These are phyloP conservation scores for Galeopterus variegatus DNA, from an alignment of 2,113 vertebrate species.

Conservation along the genomic window DNA sequence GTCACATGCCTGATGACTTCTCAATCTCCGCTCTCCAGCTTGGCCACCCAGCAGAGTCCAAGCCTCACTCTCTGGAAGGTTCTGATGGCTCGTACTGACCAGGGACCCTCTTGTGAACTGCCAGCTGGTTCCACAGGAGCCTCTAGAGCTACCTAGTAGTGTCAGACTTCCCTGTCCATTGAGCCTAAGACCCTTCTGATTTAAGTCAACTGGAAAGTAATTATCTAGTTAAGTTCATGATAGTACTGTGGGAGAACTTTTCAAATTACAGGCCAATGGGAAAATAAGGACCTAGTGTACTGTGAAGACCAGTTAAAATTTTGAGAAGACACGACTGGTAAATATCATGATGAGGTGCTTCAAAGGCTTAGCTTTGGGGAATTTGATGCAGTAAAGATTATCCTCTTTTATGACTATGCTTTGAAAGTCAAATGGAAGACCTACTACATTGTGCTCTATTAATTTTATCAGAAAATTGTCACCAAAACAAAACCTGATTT, in stretches of 20 bases:
- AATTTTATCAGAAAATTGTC: conserved; percentile 13
- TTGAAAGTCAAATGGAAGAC: background rate
- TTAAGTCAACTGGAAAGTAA: background rate
- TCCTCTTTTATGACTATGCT: background rate
- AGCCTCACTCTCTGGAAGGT: background rate
- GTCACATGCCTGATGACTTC: background rate
- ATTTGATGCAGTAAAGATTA: background rate
- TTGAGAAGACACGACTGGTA: background rate
- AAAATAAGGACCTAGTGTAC: background rate
- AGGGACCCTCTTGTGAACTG: background rate
- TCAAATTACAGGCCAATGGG: background rate
- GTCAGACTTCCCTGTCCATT: background rate
- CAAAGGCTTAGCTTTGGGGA: background rate
- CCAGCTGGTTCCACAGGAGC: background rate
- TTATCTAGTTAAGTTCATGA: background rate
- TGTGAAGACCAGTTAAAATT: background rate
- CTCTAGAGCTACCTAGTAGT: background rate
- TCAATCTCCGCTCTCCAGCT: background rate
- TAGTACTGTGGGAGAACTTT: background rate
- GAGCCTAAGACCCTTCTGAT: background rate
- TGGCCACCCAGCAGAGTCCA: background rate
- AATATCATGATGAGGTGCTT: background rate
- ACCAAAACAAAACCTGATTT: background rate
- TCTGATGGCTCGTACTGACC: background rate
- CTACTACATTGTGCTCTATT: background rate